Evolutionary conservation across 2,888 invertebrate genomes (phyloP).

Genomic region (Aphidius colemani): DNA sequence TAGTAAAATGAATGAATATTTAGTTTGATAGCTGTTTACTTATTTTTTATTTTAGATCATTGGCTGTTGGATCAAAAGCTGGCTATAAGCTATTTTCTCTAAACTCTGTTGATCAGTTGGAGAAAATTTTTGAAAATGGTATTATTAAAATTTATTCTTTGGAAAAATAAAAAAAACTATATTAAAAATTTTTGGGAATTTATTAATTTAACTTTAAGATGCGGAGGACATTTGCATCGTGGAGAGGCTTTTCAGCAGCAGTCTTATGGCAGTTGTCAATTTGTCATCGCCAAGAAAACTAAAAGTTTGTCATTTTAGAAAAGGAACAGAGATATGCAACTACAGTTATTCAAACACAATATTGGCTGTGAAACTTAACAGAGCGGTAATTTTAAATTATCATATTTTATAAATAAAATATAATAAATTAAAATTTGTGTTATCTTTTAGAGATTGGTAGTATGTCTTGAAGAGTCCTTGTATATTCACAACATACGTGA

Average conservation of each 20-base stretch:
- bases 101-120: constrained; percentile 81
- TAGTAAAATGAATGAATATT: background rate
- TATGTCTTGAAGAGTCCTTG: constrained; percentile 95
- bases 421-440: constrained; percentile 8
- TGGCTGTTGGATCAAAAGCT: constrained; percentile 89
- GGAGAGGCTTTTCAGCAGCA: constrained; percentile 95
- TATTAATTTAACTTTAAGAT: constrained; percentile 52
- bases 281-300: constrained; percentile 87
- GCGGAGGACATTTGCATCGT: constrained; percentile 88
- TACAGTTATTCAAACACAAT: constrained; percentile 95
- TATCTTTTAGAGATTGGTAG: constrained; percentile 79
- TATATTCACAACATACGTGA: constrained; percentile 98
- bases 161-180: background rate
- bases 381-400: constrained; percentile 68
- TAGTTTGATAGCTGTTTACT: background rate
- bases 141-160: constrained; percentile 28
- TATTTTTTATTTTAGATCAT: constrained; percentile 68
- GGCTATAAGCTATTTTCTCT: constrained; percentile 91
- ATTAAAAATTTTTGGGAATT: background rate
- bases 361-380: constrained; percentile 91
- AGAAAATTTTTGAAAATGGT: constrained; percentile 88
- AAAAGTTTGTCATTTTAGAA: constrained; percentile 96
- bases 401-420: constrained; percentile 8
- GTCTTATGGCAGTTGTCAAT: constrained; percentile 93
- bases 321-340: constrained; percentile 97